phyloP scores from a whole-genome alignment of 2,797 vertebrate genomes.

The Sparidentex hasta region DNA sequence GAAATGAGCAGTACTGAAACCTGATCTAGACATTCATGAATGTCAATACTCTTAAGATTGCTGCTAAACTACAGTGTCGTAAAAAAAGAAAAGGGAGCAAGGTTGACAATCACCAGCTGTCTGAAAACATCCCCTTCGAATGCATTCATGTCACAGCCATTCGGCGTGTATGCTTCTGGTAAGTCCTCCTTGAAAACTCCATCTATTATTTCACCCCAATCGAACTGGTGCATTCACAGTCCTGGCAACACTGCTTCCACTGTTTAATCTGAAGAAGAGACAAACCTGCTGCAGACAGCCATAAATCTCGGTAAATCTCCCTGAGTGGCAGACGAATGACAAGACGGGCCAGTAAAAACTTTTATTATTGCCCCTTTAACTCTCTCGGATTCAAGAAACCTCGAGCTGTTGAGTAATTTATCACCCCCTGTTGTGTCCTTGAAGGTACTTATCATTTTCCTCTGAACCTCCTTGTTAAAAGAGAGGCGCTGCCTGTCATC shows the following conservation, averaged over 20 bases:
- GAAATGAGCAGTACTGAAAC: too few species aligned
- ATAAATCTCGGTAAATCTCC: not conserved
- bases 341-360: not conserved
- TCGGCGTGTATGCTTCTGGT: not conserved
- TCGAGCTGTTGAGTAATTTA: not conserved
- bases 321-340: not conserved
- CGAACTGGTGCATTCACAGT: not conserved
- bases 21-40: too few species aligned
- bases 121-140: not conserved
- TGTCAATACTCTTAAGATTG: too few species aligned
- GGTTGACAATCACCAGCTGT: not conserved
- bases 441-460: conserved; percentile 6
- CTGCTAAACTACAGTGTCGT: too few species aligned
- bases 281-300: not conserved
- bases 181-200: not conserved
- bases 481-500: not conserved
- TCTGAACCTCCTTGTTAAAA: conserved; percentile 8
- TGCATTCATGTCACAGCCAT: not conserved
- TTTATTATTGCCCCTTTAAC: not conserved
- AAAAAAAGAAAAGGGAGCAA: not conserved
- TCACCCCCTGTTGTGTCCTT: not conserved
- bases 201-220: not conserved
- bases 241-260: not conserved
- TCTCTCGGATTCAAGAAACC: not conserved
- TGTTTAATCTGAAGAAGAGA: conserved; percentile 1